Evolutionary conservation across 2,797 vertebrate genomes (phyloP), one percentile per base, ranked within the genome.

Genomic region (Naso thynnoides): DNA sequence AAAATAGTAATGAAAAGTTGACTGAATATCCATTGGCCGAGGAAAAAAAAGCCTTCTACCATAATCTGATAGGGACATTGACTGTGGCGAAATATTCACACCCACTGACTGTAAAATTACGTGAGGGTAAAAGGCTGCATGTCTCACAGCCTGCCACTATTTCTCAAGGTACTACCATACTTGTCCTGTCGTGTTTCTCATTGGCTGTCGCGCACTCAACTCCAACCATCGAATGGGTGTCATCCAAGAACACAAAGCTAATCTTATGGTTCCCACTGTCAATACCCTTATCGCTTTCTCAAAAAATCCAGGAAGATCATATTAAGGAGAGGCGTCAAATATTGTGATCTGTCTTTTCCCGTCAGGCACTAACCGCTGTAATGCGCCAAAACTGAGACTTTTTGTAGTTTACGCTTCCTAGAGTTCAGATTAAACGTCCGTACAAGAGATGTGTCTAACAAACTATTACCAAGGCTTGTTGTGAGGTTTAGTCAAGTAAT

Each of bases 151-250:
- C 66, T 76, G 27, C 38, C 59, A 78, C 24, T 54, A 42, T 76
- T 88, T 71, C 61, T 74, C 47, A 67, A 70, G 61, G 50, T 55
- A 53, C 58, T 69, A 31, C 50, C 60, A 81, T 66, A 73, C 77
- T 67, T 83, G 81, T 79, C 69, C 85, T 85, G 73, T 84, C 78
- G 82, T 76, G 83, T 75, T 47, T 70, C 49, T 69, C 50, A 70
- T 50, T 81, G 79, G 73, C 63, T 85, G 64, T 3, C 8, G 47
- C 66, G 13, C 18, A 56, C 52, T 54, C 33, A 74, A 21, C 23
- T 71, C 49, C 33, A 73, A 67, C 21, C 55, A 58, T 71, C 23
- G 7, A 76, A 66, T 56, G 6, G 54, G 9, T 72, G 72, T 49
- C 73, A 62, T 70, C 45, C 21, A 24, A 66, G 1, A 57, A 57